A percentile compares a stretch with the other conserved stretches of the same genome.
These are phyloP conservation scores for Hemaris fuciformis DNA, from an alignment of 2,888 invertebrate species.

Conservation along the genomic window DNA sequence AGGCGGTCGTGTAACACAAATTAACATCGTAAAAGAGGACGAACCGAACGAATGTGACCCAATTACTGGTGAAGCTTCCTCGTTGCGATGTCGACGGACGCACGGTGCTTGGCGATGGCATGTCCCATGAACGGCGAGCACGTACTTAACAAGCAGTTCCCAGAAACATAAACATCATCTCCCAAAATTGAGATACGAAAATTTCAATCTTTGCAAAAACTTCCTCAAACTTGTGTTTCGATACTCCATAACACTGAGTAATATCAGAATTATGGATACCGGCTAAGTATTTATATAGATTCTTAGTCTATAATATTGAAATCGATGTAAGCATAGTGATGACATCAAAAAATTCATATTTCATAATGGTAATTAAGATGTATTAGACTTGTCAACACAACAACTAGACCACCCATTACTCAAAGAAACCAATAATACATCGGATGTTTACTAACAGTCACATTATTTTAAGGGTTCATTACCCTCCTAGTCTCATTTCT, in stretches of 20 bases:
- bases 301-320: background rate
- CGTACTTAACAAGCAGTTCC: slow-evolving; percentile 11
- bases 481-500: slow-evolving; percentile 6
- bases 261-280: background rate
- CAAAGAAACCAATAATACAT: background rate
- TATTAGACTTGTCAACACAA: background rate
- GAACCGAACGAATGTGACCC: slow-evolving; percentile 44
- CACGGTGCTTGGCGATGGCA: background rate
- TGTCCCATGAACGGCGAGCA: slow-evolving; percentile 20
- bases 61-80: slow-evolving; percentile 45
- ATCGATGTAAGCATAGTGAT: background rate
- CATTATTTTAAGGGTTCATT: background rate
- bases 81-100: slow-evolving; percentile 17
- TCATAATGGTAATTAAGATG: background rate
- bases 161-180: background rate
- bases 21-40: slow-evolving; percentile 35
- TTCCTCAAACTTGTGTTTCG: background rate
- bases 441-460: background rate
- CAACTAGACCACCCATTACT: background rate
- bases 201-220: background rate
- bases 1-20: slow-evolving; percentile 35
- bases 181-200: background rate
- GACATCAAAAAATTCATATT: background rate
- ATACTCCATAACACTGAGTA: background rate
- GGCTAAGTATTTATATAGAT: background rate